Base-by-base conservation (phyloP, 2,797 vertebrate species). In the Adrianichthys oophorus region DNA sequence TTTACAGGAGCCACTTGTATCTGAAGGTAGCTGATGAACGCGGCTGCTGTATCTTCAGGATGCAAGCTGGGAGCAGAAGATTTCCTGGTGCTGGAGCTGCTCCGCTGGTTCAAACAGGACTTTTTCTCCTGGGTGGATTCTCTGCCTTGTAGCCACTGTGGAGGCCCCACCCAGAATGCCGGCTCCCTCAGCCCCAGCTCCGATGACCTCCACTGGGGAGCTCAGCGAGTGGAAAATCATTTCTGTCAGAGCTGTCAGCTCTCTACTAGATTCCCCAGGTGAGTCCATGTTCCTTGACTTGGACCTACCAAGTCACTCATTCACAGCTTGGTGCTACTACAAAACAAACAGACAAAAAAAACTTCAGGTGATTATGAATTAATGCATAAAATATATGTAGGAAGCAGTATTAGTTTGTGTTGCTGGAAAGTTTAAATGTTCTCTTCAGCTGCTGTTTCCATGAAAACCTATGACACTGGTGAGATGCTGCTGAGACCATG, bases 81-180 rank as follows among this genome's bases (percentile, higher is more conserved):
- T 68, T 94, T 97, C 72, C 78, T 98, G 80, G 67, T 97, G 78
- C 74, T 99, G 83, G 96, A 98, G 76, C 85, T 99, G 65, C 89
- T 98, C 58, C 80, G 90, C 32, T 99, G 98, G 98, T 99, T 98
- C 91, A 99, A 99, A 78, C 84, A 86, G 54, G 90, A 94, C 29
- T 99, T 98, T 91, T 98, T 98, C 80, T 90, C 76, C 15, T 99
- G 98, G 98, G 96, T 99, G 24, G 85, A 98, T 88, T 85, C 49
- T 59, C 83, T 98, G 60, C 87, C 90, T 18, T 99, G 98, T 76
- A 90, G 80, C 62, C 87, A 56, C 16, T 99, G 98, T 68, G 92
- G 92, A 63, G 94, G 93, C 16, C 56, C 60, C 5, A 99, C 98
- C 14, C 79, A 88, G 52, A 61, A 87, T 17, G 72, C 78, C 18